Percentiles rank a stretch among this genome's conserved stretches.
These are phyloP conservation scores for Sarcophaga caerulescens DNA, from an alignment of 2,888 invertebrate genomes.

Conservation along the genomic window DNA sequence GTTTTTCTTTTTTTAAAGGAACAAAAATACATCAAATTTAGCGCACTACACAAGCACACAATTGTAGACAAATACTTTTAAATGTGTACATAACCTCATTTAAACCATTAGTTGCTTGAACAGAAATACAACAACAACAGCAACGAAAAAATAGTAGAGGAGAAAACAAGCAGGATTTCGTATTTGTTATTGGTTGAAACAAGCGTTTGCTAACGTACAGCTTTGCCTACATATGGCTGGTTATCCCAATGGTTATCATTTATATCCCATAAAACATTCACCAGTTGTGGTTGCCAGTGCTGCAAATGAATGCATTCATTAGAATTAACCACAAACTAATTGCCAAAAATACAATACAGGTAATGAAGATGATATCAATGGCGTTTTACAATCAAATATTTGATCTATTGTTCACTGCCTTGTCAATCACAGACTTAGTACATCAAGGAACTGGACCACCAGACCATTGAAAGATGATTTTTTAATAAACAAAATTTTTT, in stretches of 20 bases:
- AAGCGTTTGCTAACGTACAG: neutral
- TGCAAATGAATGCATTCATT: neutral
- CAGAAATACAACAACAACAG: neutral
- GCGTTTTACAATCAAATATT: no score
- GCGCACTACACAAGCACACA: neutral
- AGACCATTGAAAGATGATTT: no score
- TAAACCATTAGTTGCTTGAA: constrained; percentile 28
- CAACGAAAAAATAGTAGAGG: neutral
- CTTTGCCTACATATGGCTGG: constrained; percentile 2
- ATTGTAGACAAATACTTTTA: constrained; percentile 34
- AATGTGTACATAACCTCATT: constrained; percentile 52
- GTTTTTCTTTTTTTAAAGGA: neutral
- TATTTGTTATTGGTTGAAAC: neutral
- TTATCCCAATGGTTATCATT: constrained; percentile 55
- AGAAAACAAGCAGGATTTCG: constrained; percentile 35
- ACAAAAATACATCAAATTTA: constrained; percentile 42
- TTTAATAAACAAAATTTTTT: no score
- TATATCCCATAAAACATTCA: constrained; percentile 42
- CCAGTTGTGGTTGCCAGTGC: constrained; percentile 1
- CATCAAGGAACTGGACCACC: no score
- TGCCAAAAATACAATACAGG: no score
- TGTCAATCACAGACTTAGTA: no score
- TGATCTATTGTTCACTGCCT: no score
- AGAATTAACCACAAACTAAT: neutral
- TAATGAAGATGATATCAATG: no score